Evolutionary conservation across 1,140 invertebrate genomes (phyloP).

Genomic region (Laupala kohalensis): DNA sequence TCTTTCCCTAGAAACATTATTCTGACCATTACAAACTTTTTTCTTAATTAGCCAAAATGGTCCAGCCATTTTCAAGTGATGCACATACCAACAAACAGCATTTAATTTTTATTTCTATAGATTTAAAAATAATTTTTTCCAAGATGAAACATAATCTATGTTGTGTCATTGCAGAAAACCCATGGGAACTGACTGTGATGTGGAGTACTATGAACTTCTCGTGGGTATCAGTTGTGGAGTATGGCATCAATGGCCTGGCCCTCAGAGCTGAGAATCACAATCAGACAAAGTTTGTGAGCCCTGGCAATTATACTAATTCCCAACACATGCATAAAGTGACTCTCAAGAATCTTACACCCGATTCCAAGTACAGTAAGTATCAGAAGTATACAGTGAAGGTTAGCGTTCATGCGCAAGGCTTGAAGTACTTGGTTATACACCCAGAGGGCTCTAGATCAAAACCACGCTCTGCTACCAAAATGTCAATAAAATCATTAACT

Average conservation of each 20-base stretch:
- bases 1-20: too few relatives aligned
- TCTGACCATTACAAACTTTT: too few relatives aligned
- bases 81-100: too few relatives aligned
- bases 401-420: too few relatives aligned
- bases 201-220: constrained; percentile 75
- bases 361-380: constrained; percentile 45
- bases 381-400: too few relatives aligned
- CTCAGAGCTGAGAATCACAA: constrained; percentile 25
- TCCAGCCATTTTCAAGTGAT: too few relatives aligned
- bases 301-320: constrained; percentile 3
- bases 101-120: not conserved
- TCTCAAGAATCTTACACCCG: constrained; percentile 40
- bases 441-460: too few relatives aligned
- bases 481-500: too few relatives aligned
- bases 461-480: too few relatives aligned
- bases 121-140: not conserved
- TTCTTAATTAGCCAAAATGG: too few relatives aligned
- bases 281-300: not conserved
- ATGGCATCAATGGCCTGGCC: constrained; percentile 46
- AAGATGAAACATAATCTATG: not conserved
- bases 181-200: constrained; percentile 67
- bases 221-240: constrained; percentile 56
- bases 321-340: constrained; percentile 73
- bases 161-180: constrained; percentile 33
- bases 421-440: too few relatives aligned